A percentile compares a stretch with the other conserved stretches of the same genome.
Conservation (phyloP, 2,113 vertebrate genomes). For the Alethe diademata region DNA sequence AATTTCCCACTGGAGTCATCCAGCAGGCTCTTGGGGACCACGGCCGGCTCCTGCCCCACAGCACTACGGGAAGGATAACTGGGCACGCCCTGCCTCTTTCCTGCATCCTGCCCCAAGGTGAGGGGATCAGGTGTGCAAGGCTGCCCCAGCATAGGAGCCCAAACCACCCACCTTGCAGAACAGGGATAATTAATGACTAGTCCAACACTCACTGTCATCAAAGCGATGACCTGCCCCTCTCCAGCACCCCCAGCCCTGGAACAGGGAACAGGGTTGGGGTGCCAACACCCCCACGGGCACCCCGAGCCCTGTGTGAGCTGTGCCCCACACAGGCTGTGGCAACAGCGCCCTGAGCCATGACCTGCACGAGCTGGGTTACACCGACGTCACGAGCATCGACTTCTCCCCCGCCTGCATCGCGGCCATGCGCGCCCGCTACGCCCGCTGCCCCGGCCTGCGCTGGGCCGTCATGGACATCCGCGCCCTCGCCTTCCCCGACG, state of each 20-base stretch:
- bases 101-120: neutral
- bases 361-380: slow-evolving; percentile 80
- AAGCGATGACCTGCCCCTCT: neutral
- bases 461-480: slow-evolving; percentile 90
- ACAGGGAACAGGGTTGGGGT: neutral
- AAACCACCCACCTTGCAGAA: neutral
- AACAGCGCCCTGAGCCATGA: slow-evolving; percentile 88
- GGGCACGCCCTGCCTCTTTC: accelerated
- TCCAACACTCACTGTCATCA: accelerated
- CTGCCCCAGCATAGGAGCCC: neutral
- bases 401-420: slow-evolving; percentile 88
- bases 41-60: neutral
- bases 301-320: neutral
- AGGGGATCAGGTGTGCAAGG: accelerated
- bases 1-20: neutral
- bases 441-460: slow-evolving; percentile 73
- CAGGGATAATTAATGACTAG: neutral
- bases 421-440: slow-evolving; percentile 79
- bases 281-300: accelerated
- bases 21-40: neutral
- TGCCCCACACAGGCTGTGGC: slow-evolving; percentile 82
- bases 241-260: neutral
- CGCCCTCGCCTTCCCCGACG: slow-evolving; percentile 75
- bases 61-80: accelerated
- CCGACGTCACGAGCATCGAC: slow-evolving; percentile 86